These are phyloP conservation scores for Nerophis lumbriciformis DNA, from an alignment of 2,113 vertebrate genomes.

Conservation along the genomic window DNA sequence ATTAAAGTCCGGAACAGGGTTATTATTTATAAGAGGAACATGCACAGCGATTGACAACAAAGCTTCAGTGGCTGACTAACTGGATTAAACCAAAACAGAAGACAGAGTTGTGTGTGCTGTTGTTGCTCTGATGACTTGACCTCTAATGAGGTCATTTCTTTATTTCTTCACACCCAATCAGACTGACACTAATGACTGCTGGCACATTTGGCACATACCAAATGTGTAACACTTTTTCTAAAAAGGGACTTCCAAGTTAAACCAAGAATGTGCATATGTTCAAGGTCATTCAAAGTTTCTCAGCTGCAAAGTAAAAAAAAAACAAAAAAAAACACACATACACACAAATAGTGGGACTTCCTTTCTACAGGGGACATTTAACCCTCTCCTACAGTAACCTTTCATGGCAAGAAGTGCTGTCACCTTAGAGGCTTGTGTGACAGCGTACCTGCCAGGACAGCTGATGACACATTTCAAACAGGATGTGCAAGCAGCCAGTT, in stretches of 20 bases:
- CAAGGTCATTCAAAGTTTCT: constrained; percentile 56
- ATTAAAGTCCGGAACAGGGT: background rate
- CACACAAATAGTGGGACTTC: constrained; percentile 32
- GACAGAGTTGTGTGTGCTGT: constrained; percentile 46
- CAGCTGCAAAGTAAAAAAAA: constrained; percentile 43
- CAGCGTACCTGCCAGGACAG: constrained; percentile 50
- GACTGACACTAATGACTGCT: constrained; percentile 56
- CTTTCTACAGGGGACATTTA: constrained; percentile 55
- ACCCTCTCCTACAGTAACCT: constrained; percentile 59
- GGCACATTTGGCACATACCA: constrained; percentile 55
- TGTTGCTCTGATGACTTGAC: constrained; percentile 62
- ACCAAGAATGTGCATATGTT: constrained; percentile 45
- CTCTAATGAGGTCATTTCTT: constrained; percentile 55
- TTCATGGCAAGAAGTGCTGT: constrained; percentile 45
- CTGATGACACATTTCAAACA: constrained; percentile 63
- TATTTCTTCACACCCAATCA: constrained; percentile 61
- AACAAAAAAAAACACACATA: background rate
- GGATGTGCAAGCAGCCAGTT: constrained; percentile 42
- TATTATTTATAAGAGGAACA: constrained; percentile 27
- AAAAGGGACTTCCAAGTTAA: constrained; percentile 56
- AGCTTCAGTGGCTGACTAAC: constrained; percentile 68
- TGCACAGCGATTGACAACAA: constrained; percentile 56
- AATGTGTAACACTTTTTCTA: constrained; percentile 42
- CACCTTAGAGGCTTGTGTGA: constrained; percentile 56
- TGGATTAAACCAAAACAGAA: constrained; percentile 69